A percentile compares a stretch with the other conserved stretches of the same genome.
Evolutionary conservation across 2,113 vertebrate genomes (phyloP).

Genomic region (Nannospalax galili): DNA sequence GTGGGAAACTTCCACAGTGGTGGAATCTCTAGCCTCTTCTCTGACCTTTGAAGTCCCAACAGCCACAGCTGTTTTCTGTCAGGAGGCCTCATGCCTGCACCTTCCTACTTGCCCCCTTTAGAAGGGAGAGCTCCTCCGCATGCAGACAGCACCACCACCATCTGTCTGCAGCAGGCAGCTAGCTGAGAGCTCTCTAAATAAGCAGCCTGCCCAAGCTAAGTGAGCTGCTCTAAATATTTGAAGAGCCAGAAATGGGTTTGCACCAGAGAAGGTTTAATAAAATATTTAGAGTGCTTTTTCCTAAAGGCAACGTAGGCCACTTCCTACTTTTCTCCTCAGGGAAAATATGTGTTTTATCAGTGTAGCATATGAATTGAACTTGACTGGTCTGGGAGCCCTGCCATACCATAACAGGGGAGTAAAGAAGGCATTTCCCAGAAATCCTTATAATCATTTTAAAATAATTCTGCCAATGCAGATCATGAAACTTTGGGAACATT

Average conservation of each 20-base stretch:
- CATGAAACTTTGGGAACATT: background rate
- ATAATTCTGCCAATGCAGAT: constrained; percentile 8
- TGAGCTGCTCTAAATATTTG: constrained; percentile 68
- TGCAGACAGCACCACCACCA: background rate
- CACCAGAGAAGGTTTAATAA: constrained; percentile 71
- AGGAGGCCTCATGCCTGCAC: background rate
- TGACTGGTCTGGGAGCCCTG: constrained; percentile 60
- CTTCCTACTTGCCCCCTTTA: background rate
- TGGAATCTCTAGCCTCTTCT: constrained; percentile 6
- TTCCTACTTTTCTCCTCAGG: constrained; percentile 57
- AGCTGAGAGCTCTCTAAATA: constrained; percentile 5
- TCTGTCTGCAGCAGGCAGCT: constrained; percentile 34
- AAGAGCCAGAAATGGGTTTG: constrained; percentile 65
- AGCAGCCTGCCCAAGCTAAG: constrained; percentile 45
- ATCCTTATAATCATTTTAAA: constrained; percentile 70
- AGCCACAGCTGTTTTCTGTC: constrained; percentile 36
- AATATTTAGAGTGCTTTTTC: constrained; percentile 77
- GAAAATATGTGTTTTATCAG: constrained; percentile 29
- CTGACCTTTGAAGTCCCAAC: constrained; percentile 18
- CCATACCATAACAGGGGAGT: constrained; percentile 21
- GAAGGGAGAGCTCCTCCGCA: background rate
- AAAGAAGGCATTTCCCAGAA: constrained; percentile 73
- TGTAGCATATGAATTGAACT: constrained; percentile 69
- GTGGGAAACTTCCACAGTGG: background rate
- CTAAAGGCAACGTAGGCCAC: constrained; percentile 26